Conservation (phyloP, 2,888 invertebrate genomes). For the Acheta domesticus region DNA sequence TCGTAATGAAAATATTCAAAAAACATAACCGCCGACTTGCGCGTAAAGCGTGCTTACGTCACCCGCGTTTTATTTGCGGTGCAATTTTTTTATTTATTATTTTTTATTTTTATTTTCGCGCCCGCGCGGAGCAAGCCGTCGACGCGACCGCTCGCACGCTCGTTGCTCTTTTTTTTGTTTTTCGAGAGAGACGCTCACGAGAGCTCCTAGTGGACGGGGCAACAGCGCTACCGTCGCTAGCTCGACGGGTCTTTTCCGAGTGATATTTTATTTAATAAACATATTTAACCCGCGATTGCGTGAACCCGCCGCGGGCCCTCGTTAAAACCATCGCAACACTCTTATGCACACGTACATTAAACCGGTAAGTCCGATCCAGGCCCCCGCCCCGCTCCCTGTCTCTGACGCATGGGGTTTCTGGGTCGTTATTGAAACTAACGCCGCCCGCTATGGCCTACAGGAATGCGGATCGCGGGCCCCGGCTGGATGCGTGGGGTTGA, state of each 20-base stretch:
- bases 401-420: background rate
- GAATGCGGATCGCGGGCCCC: background rate
- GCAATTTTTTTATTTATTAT: background rate
- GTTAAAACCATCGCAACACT: background rate
- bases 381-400: background rate
- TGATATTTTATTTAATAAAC: conserved; percentile 7
- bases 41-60: background rate
- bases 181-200: no score
- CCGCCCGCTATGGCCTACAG: background rate
- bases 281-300: conserved; percentile 18
- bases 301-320: background rate
- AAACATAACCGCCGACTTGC: background rate
- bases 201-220: no score
- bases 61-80: background rate
- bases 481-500: background rate
- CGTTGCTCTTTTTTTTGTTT: no score
- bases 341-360: background rate
- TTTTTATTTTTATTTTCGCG: background rate
- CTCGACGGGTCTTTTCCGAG: background rate
- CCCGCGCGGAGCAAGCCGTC: background rate
- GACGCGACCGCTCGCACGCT: no score
- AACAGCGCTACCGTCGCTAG: background rate
- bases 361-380: background rate
- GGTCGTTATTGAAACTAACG: background rate
- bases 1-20: conserved; percentile 2